Evolutionary conservation across 2,797 vertebrate species (phyloP).

Genomic region (Percopsis omiscomaycus): DNA sequence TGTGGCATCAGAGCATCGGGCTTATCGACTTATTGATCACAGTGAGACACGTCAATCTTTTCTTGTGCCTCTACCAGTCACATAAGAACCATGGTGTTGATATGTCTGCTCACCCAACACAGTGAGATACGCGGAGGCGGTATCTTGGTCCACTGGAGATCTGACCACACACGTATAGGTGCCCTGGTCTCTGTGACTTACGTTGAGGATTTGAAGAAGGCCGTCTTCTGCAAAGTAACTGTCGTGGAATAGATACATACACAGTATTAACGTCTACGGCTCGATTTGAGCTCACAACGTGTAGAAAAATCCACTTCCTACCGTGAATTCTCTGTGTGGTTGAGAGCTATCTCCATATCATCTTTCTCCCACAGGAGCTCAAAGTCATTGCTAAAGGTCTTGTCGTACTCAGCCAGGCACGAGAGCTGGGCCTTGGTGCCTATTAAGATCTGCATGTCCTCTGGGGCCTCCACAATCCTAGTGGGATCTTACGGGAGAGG

Average conservation of each 20-base stretch:
- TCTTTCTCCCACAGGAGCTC: constrained; percentile 90
- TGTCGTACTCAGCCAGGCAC: constrained; percentile 86
- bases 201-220: constrained; percentile 84
- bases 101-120: constrained; percentile 84
- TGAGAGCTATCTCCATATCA: constrained; percentile 75
- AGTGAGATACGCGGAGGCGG: constrained; percentile 72
- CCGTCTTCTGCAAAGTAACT: constrained; percentile 85
- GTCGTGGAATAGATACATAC: constrained; percentile 31
- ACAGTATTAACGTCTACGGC: constrained; percentile 19
- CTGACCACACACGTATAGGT: constrained; percentile 84
- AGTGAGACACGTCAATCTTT: constrained; percentile 18
- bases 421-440: constrained; percentile 82
- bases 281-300: constrained; percentile 18
- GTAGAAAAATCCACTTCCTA: constrained; percentile 53
- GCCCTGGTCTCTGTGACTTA: constrained; percentile 84
- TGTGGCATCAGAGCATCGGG: too few relatives aligned
- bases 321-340: constrained; percentile 83
- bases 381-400: constrained; percentile 84
- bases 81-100: constrained; percentile 8
- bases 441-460: constrained; percentile 79
- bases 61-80: constrained; percentile 13
- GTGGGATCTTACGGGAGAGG: constrained; percentile 84
- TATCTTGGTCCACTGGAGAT: constrained; percentile 81
- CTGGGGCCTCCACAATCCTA: constrained; percentile 78
- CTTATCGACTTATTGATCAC: constrained; percentile 47